Evolutionary conservation across 92 coral and sea anemone species (phyloP).

Genomic region (Palythoa caribaeorum): DNA sequence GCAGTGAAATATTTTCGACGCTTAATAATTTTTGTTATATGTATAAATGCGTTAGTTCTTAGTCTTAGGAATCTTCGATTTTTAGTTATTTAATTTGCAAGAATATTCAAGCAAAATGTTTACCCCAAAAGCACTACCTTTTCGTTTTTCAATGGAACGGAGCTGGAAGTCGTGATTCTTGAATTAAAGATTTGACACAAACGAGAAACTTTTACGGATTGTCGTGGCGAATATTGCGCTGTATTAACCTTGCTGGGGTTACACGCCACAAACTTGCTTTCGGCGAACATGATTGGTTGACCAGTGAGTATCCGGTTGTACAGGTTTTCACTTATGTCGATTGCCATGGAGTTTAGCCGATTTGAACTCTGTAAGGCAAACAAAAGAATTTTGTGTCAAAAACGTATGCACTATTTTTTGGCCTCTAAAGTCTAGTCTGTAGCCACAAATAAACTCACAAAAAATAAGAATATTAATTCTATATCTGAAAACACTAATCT

Average conservation of each 20-base stretch:
- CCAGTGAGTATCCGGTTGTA: conserved; percentile 25
- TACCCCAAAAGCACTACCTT: conserved; percentile 1
- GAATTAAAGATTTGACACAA: conserved; percentile 7
- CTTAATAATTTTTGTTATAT: neutral
- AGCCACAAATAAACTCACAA: no score
- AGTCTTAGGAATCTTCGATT: no score
- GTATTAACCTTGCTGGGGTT: conserved; percentile 13
- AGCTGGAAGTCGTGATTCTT: neutral
- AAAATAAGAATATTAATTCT: no score
- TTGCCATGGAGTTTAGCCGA: neutral
- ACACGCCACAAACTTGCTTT: conserved; percentile 15
- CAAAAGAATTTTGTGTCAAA: no score
- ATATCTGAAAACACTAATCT: no score
- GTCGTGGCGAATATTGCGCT: conserved; percentile 8
- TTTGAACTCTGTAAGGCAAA: no score
- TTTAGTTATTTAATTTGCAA: no score
- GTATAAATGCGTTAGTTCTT: no score
- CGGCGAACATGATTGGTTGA: conserved; percentile 44
- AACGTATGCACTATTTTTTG: no score
- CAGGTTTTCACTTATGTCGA: neutral
- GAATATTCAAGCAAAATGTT: neutral
- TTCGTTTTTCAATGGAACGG: neutral
- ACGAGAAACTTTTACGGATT: conserved; percentile 18
- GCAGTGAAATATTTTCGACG: no score
- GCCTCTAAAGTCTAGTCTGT: no score